These are phyloP conservation scores for Agrochola lychnidis DNA, from an alignment of 2,888 invertebrate genomes.

Conservation along the genomic window DNA sequence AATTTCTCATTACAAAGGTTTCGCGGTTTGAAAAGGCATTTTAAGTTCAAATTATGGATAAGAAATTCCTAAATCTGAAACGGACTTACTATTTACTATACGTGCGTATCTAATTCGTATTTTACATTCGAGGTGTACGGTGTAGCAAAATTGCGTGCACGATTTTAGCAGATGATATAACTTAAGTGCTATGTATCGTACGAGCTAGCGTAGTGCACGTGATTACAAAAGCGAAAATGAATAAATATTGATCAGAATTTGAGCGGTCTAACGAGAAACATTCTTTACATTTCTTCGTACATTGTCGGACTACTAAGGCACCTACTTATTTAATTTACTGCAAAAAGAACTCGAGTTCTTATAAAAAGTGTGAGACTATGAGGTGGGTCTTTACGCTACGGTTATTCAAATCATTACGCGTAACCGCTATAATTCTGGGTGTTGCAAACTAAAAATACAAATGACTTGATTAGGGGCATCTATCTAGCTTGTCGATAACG, in stretches of 20 bases:
- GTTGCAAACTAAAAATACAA: conserved; percentile 60
- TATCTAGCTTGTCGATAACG: conserved; percentile 47
- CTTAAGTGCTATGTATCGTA: conserved; percentile 32
- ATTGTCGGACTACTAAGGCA: conserved; percentile 13
- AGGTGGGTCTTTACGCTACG: conserved; percentile 49
- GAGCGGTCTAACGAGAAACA: conserved; percentile 37
- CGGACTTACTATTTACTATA: conserved; percentile 27
- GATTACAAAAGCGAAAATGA: conserved; percentile 46
- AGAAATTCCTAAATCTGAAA: conserved; percentile 24
- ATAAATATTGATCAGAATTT: conserved; percentile 52
- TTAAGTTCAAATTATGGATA: conserved; percentile 10
- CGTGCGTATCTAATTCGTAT: conserved; percentile 49
- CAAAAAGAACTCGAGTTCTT: conserved; percentile 20
- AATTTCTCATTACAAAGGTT: conserved; percentile 17
- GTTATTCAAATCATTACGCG: conserved; percentile 62
- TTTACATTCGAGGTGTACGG: conserved; percentile 25
- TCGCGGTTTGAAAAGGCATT: conserved; percentile 21
- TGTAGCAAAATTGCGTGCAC: conserved; percentile 52
- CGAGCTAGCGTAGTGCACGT: conserved; percentile 23
- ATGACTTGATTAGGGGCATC: conserved; percentile 53
- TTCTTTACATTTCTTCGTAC: conserved; percentile 25
- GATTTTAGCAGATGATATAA: conserved; percentile 58
- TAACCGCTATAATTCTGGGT: conserved; percentile 52
- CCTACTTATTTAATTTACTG: conserved; percentile 13
- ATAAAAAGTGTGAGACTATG: conserved; percentile 39